A percentile compares a stretch with the other conserved stretches of the same genome.
phyloP scores from a whole-genome alignment of 2,797 vertebrate genomes.

The Rallus crepitans region DNA sequence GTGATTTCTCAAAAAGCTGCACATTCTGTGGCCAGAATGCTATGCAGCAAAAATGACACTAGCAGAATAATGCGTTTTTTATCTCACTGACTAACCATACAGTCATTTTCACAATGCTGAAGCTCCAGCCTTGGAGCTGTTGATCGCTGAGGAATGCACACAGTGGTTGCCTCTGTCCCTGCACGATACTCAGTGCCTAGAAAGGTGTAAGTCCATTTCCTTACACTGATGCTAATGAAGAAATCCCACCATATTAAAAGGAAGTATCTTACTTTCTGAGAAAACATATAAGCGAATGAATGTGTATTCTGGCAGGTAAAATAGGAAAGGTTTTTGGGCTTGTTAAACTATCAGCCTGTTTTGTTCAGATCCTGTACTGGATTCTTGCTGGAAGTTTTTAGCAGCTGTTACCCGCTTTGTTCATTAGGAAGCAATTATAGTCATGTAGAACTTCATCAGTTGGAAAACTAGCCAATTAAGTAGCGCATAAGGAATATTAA shows the following conservation, averaged over 20 bases:
- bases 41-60: background rate
- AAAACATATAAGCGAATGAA: background rate
- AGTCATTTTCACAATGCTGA: background rate
- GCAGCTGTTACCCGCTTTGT: background rate
- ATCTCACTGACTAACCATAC: background rate
- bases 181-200: background rate
- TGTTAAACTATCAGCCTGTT: background rate
- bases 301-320: background rate
- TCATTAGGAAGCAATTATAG: background rate
- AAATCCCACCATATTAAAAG: background rate
- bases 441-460: background rate
- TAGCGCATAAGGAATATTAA: slow-evolving; percentile 26
- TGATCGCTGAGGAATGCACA: background rate
- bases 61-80: background rate
- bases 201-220: background rate
- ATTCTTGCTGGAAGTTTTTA: background rate
- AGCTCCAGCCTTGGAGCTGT: background rate
- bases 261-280: background rate
- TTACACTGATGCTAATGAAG: background rate
- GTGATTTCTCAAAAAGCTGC: background rate
- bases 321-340: slow-evolving; percentile 4
- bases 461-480: slow-evolving; percentile 16
- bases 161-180: background rate
- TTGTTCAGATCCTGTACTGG: background rate
- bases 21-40: background rate